A percentile compares a stretch with the other conserved stretches of the same genome.
Evolutionary conservation across 2,113 vertebrate genomes (phyloP).

Genomic region (Spheniscus mendiculus): DNA sequence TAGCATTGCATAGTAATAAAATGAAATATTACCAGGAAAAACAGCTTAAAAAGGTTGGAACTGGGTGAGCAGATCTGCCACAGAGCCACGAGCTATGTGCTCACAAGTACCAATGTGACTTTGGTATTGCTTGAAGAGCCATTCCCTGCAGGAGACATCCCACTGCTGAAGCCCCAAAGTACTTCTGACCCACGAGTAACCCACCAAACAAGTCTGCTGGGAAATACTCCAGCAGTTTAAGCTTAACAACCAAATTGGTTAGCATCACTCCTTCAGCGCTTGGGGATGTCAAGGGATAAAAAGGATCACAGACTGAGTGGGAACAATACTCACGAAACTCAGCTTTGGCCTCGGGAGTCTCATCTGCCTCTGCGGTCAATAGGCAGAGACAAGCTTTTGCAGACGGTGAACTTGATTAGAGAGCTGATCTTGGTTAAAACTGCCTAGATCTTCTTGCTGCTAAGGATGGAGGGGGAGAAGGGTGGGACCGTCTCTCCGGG

Average conservation of each 20-base stretch:
- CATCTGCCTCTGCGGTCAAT: not conserved
- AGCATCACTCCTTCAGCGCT: not conserved
- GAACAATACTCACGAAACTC: constrained; percentile 28
- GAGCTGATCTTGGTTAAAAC: constrained; percentile 56
- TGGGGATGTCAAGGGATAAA: not conserved
- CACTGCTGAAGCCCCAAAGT: not conserved
- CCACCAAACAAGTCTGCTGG: not conserved
- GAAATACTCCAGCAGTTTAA: not conserved
- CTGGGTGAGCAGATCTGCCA: not conserved
- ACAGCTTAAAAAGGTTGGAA: not conserved
- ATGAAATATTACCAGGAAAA: not conserved
- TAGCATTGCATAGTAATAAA: not conserved
- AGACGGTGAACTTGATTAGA: constrained; percentile 36
- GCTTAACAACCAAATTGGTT: not conserved
- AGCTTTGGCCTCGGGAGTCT: not conserved
- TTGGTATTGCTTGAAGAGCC: not conserved
- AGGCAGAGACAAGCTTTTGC: not conserved
- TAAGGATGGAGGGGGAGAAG: not conserved
- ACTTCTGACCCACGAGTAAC: not conserved
- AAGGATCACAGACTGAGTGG: not conserved
- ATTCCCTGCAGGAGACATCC: not conserved
- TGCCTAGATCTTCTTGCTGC: constrained; percentile 33
- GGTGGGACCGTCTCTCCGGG: fast-evolving
- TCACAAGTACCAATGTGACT: not conserved
- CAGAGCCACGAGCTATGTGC: not conserved